Evolutionary conservation across 30 jellyfish, hydroid and myxozoan genomes (phyloP).

Genomic region (Mastigias papua): DNA sequence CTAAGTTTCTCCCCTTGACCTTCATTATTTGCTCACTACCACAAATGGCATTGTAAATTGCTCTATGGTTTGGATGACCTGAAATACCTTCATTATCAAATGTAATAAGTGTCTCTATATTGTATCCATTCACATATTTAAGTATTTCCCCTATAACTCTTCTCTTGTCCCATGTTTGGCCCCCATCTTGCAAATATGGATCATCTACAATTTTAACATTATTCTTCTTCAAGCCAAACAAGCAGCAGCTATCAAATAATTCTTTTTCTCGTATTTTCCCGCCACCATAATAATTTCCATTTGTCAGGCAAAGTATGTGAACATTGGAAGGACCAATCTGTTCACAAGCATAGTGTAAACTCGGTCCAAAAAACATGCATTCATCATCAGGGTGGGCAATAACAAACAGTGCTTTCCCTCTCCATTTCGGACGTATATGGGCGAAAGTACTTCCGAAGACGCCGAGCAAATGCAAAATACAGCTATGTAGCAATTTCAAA

Average conservation of each 20-base stretch:
- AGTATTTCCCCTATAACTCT: slow-evolving; percentile 22
- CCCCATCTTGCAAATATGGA: slow-evolving; percentile 67
- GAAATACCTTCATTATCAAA: slow-evolving; percentile 84
- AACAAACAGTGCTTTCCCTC: slow-evolving; percentile 58
- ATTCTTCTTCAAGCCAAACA: slow-evolving; percentile 33
- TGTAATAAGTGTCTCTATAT: slow-evolving; percentile 46
- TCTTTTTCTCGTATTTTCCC: slow-evolving; percentile 79
- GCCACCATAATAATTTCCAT: slow-evolving; percentile 76
- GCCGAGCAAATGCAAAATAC: neutral
- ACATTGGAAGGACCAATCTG: slow-evolving; percentile 36
- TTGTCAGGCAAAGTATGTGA: slow-evolving; percentile 70
- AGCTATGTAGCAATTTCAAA: neutral
- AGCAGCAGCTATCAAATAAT: slow-evolving; percentile 41
- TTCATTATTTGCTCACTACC: neutral
- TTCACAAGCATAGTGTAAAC: slow-evolving; percentile 9
- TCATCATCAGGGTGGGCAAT: slow-evolving; percentile 98
- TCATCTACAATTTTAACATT: slow-evolving; percentile 57
- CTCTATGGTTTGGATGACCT: slow-evolving; percentile 77
- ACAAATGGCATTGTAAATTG: slow-evolving; percentile 38
- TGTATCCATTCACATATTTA: neutral
- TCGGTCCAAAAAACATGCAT: slow-evolving; percentile 92
- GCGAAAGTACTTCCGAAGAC: neutral
- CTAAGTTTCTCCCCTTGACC: neutral
- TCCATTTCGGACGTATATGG: slow-evolving; percentile 21
- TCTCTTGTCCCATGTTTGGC: slow-evolving; percentile 53